Conservation (phyloP, 2,888 invertebrate genomes). For the Chrysomela aeneicollis region DNA sequence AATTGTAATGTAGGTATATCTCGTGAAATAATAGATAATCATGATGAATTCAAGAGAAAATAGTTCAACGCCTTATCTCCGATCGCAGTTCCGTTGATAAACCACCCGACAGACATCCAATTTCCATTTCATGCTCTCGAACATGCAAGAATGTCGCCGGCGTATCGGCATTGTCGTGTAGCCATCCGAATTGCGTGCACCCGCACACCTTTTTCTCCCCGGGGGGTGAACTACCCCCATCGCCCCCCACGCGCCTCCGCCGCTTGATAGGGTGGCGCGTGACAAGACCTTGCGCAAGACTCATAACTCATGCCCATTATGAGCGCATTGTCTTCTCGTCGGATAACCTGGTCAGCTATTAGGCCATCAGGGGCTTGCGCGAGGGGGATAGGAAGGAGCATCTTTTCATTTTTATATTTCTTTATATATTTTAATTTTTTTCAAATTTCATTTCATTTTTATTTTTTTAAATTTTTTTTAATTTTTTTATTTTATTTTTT, state of each 20-base stretch:
- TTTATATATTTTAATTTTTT: too few relatives aligned
- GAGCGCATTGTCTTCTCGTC: slow-evolving; percentile 10
- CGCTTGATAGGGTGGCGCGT: slow-evolving; percentile 15
- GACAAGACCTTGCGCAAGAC: slow-evolving; percentile 18
- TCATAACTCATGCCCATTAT: slow-evolving; percentile 21
- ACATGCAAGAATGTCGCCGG: background rate
- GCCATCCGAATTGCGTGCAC: slow-evolving; percentile 9
- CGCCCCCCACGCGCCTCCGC: slow-evolving; percentile 15
- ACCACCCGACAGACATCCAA: background rate
- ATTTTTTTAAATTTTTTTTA: too few relatives aligned
- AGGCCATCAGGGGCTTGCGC: background rate
- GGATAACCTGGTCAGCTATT: background rate
- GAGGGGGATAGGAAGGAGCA: background rate
- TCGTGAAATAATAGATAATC: too few relatives aligned
- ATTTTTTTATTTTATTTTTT: too few relatives aligned
- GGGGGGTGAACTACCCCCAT: background rate
- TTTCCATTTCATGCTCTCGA: background rate
- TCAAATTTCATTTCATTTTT: too few relatives aligned
- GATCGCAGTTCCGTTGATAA: background rate
- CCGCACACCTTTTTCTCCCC: slow-evolving; percentile 6
- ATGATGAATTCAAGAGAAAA: too few relatives aligned
- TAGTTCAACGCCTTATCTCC: background rate
- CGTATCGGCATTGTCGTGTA: background rate
- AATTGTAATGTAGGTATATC: too few relatives aligned
- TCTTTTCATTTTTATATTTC: too few relatives aligned